phyloP scores from a whole-genome alignment of 2,113 vertebrate species.

The Pachycephala philippinensis region DNA sequence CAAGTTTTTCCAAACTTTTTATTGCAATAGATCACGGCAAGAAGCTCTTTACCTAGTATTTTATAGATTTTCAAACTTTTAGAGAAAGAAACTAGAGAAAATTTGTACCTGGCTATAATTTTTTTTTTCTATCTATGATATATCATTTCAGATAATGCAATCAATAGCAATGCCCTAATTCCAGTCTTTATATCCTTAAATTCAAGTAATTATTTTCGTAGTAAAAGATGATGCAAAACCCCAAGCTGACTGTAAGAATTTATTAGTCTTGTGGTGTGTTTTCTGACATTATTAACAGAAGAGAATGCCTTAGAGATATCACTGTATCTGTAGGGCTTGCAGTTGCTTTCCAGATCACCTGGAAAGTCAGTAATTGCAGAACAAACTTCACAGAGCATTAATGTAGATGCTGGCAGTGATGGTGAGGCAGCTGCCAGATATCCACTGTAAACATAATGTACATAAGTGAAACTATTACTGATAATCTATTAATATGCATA shows the following conservation, averaged over 20 bases:
- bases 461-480: not conserved
- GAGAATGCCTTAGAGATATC: not conserved
- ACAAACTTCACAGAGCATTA: not conserved
- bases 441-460: not conserved
- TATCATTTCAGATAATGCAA: not conserved
- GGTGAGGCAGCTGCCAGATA: not conserved
- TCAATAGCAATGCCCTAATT: not conserved
- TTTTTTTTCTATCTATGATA: not conserved
- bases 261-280: not conserved
- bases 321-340: not conserved
- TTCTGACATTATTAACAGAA: not conserved
- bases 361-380: not conserved
- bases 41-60: not conserved
- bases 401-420: accelerated
- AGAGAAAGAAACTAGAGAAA: not conserved
- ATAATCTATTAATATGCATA: not conserved
- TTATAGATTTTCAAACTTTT: not conserved
- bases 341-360: not conserved
- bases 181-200: not conserved
- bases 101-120: not conserved
- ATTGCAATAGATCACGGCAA: not conserved
- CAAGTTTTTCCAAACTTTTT: not conserved
- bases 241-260: not conserved
- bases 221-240: accelerated
- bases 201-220: not conserved